These are phyloP conservation scores for Eugnorisma glareosa DNA, from an alignment of 2,888 invertebrate genomes.

Conservation along the genomic window DNA sequence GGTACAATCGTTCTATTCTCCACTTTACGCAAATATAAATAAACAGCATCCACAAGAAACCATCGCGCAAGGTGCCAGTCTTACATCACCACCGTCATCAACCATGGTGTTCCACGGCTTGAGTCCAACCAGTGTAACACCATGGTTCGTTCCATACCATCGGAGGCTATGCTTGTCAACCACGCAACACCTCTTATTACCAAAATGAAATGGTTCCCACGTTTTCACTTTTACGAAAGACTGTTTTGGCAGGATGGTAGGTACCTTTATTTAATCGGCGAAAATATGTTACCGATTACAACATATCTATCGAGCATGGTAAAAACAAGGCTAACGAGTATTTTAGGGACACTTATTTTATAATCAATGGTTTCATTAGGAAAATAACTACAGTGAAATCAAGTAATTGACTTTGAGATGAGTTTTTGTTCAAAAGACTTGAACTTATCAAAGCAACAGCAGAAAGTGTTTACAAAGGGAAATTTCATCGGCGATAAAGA, in stretches of 20 bases:
- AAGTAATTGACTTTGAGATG: neutral
- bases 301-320: neutral
- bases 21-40: neutral
- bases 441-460: neutral
- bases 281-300: constrained; percentile 3
- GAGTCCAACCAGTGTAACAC: constrained; percentile 13
- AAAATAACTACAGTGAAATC: neutral
- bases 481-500: neutral
- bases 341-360: neutral
- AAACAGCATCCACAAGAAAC: neutral
- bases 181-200: constrained; percentile 11
- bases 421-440: neutral
- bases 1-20: neutral
- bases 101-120: constrained; percentile 25
- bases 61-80: neutral
- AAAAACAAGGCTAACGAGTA: neutral
- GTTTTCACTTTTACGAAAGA: constrained; percentile 49
- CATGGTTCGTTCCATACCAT: constrained; percentile 45
- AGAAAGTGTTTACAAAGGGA: too few relatives aligned
- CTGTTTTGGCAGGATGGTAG: neutral
- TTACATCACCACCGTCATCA: constrained; percentile 16
- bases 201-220: constrained; percentile 22
- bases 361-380: neutral
- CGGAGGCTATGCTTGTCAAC: constrained; percentile 29
- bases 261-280: constrained; percentile 6